Base-by-base conservation (phyloP, 2,797 vertebrate species). In the Oryzias dopingdopingensis region DNA sequence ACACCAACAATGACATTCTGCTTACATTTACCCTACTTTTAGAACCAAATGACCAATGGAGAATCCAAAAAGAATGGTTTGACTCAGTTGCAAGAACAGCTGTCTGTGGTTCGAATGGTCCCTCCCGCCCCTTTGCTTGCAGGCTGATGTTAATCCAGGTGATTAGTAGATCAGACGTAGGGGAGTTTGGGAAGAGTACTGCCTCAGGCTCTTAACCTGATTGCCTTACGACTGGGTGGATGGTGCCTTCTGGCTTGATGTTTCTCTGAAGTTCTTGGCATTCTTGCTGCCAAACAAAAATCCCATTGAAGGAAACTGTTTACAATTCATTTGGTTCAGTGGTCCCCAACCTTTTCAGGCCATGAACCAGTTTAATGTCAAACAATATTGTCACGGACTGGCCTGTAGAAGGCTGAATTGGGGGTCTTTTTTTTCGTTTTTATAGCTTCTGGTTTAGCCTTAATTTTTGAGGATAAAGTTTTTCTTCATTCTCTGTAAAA, bases 161-260 rank as follows among this genome's bases (percentile, higher is more conserved):
- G 79, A 84, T 82, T 67, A 77, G 63, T 56, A 78, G 82, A 86
- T 85, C 75, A 87, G 85, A 88, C 77, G 58, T 17, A 14, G 47
- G 59, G 72, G 51, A 3, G 63, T 80, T 61, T 2, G 52, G 81
- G 72, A 69, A 73, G 67, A 74, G 66, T 16, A 18, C 7, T 1
- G 68, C 86, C 85, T 68, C 55, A 1, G 71, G 82, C 55, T 65
- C 46, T 47, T 0, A 14, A 59, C 60, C 53, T 29, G 42, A 58
- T 24, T 2, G 32, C 60, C 65, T 67, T 62, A 41, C 29, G 48
- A 64, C 54, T 26, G 26, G 61, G 49, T 17, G 13, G 46, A 42
- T 56, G 70, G 70, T 42, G 2, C 49, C 49, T 12, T 61, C 50
- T 17, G 46, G 32, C 63, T 62, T 45, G n/a, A 57, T 23, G 1